phyloP scores from a whole-genome alignment of 2,797 vertebrate species.

The Sebastes umbrosus region DNA sequence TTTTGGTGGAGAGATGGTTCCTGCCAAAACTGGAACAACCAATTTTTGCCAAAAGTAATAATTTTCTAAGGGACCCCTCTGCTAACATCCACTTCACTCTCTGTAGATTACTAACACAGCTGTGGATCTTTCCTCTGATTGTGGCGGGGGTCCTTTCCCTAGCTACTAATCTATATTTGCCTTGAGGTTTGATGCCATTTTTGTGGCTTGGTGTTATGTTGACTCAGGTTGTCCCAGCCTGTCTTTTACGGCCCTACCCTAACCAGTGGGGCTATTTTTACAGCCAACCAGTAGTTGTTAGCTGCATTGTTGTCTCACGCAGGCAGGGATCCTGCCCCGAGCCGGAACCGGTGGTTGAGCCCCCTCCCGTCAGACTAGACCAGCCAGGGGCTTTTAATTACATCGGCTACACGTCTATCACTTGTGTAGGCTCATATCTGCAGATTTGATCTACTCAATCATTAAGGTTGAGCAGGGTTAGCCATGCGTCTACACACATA shows the following conservation, averaged over 20 bases:
- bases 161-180: conserved; percentile 9
- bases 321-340: conserved; percentile 38
- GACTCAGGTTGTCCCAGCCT: conserved; percentile 59
- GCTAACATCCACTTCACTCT: neutral
- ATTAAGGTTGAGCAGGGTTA: neutral
- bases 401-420: neutral
- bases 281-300: conserved; percentile 39
- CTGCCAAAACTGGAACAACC: neutral
- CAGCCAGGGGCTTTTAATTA: conserved; percentile 40
- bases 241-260: conserved; percentile 56
- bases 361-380: conserved; percentile 13
- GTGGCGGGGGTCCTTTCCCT: neutral
- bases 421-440: neutral
- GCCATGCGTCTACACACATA: neutral
- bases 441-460: conserved; percentile 6
- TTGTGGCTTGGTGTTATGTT: conserved; percentile 62
- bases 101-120: neutral
- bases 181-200: conserved; percentile 25
- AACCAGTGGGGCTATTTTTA: conserved; percentile 60
- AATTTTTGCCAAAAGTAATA: neutral
- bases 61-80: neutral
- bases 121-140: neutral
- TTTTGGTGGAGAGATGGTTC: neutral
- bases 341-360: conserved; percentile 40
- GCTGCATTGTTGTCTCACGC: conserved; percentile 39